Evolutionary conservation across 2,113 vertebrate species (phyloP), one percentile per base, ranked within the genome.

Genomic region (Xyrauchen texanus): DNA sequence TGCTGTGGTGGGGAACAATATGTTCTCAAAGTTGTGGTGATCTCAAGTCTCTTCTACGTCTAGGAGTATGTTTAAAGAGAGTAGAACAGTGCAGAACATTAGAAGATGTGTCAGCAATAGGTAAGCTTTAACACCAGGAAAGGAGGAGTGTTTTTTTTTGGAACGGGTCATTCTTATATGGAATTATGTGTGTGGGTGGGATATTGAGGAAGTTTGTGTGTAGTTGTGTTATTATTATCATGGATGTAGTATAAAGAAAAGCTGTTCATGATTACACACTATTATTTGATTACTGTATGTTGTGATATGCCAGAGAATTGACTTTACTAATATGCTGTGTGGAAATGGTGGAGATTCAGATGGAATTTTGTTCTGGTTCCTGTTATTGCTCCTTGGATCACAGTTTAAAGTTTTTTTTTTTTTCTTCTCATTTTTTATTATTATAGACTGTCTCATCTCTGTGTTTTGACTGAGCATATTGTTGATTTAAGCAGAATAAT

Each of bases 41-140:
- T 47, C 13, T 70, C 86, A 3, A 34, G 76, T 85, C 87, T 8
- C 63, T 79, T 3, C 83, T 82, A 83, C 82, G 2, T 7, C 13
- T 58, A 15, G 21, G 21, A 74, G 65, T 75, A 82, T 74, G 78
- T 82, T 91, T 64, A 87, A 81, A 63, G 81, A 89, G 53, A 86
- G 57, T 5, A 9, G 70, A 12, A 82, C 68, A 6, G 47, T 84
- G 79, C 83, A 81, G 76, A 85, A 76, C 66, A 61, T 91, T 64
- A 87, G 45, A 81, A 91, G 44, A 79, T 89, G 60, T 44, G 71
- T 83, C 72, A 84, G 55, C 68, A 82, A 76, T 76, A 93, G 88
- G 91, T 92, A 91, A 86, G 67, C n/a, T 49, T 4, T 45, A 49
- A 16, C 21, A 3, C 1, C 13, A 12, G 21, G 21, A 62, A 34